Conservation (phyloP, 2,113 vertebrate species). For the Periophthalmodon schlosseri region DNA sequence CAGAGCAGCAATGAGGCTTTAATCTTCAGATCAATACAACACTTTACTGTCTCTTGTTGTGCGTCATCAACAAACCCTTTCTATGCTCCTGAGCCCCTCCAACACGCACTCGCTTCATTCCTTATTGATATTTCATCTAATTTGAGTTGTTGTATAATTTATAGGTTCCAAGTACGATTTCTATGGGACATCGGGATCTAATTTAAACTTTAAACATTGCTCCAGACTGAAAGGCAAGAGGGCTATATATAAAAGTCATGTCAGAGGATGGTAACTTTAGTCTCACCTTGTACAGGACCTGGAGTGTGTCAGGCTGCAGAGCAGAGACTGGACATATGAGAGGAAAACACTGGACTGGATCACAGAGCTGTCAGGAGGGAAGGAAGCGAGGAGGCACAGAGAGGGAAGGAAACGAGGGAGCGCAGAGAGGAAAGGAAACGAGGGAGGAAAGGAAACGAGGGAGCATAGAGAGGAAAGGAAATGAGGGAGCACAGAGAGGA, state of each 20-base stretch:
- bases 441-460: background rate
- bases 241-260: constrained; percentile 38
- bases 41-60: background rate
- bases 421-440: background rate
- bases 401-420: background rate
- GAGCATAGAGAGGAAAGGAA: background rate
- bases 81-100: background rate
- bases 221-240: constrained; percentile 26
- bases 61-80: background rate
- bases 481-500: background rate
- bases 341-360: constrained; percentile 2
- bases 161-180: background rate
- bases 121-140: background rate
- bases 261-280: background rate
- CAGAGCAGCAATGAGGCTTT: background rate
- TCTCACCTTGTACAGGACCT: constrained; percentile 10
- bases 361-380: constrained; percentile 24
- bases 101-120: background rate
- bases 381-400: background rate
- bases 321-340: background rate
- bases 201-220: constrained; percentile 10
- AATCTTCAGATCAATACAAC: background rate
- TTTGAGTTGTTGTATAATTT: background rate
- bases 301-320: constrained; percentile 22
- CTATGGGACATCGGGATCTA: background rate